Base-by-base conservation (phyloP, 2,888 invertebrate genomes). In the Troides aeacus region DNA sequence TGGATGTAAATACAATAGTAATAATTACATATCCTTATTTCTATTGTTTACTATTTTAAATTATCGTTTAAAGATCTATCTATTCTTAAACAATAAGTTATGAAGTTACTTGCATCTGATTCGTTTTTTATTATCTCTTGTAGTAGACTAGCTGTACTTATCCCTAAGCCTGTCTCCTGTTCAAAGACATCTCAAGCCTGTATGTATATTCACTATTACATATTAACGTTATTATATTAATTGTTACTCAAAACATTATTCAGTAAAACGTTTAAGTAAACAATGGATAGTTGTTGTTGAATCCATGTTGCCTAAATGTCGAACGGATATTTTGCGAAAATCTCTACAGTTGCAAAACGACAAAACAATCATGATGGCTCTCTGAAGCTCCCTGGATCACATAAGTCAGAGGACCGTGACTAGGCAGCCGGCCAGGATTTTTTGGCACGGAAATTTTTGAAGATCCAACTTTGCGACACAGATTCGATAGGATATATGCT, bases 381-480 rank as follows among this genome's bases (percentile, higher is more conserved):
- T 46, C 53, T 24, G 59, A 59, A 60, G 46, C 23, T 66, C n/a
- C 30, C 30, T 59, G 65, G 46, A 66, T 66, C 46, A 66, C 65
- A 66, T 66, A 59, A 66, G 59, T 59, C 59, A 50, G 21, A 57
- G 39, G 18, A 46, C 65, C 57, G 65, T 66, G 65, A 66, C 65
- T 66, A 21, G 65, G 65, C 65, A 46, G 8, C 39, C 6, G 30
- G 65, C 65, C 65, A 66, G 59, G 23, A 66, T 42, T 66, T 66
- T 59, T 60, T 66, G 65, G 65, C 65, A 65, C 64, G 63, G 12
- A 46, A 46, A 60, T 46, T 46, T 59, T 59, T 66, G 39, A 60
- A 50, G 59, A 66, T 59, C 59, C 46, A 66, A 59, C 59, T 66
- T 46, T 24, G 30, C 59, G 46, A 46, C 24, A 60, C 60, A 24